Conservation (phyloP, 2,797 vertebrate genomes). For the Podarcis lilfordi region DNA sequence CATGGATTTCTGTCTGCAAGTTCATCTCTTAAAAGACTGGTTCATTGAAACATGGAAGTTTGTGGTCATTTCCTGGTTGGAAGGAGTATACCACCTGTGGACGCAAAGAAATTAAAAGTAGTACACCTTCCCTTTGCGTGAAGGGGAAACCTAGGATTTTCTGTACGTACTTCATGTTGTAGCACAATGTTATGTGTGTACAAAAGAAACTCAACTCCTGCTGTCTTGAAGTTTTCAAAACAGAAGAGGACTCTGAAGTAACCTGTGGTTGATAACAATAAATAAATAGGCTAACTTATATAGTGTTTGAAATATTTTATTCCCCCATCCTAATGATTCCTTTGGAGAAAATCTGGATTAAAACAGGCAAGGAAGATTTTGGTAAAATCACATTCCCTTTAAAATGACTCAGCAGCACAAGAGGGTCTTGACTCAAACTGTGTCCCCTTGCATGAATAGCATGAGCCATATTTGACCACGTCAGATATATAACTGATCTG, state of each 20-base stretch:
- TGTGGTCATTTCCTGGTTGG: slow-evolving; percentile 25
- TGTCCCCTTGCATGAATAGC: slow-evolving; percentile 63
- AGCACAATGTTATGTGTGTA: slow-evolving; percentile 52
- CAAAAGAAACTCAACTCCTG: neutral
- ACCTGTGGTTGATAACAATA: slow-evolving; percentile 60
- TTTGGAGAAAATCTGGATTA: slow-evolving; percentile 43
- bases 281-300: slow-evolving; percentile 60
- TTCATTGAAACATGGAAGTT: neutral
- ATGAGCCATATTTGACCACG: slow-evolving; percentile 57
- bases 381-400: neutral
- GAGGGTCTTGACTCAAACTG: slow-evolving; percentile 48
- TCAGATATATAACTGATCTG: slow-evolving; percentile 55
- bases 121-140: slow-evolving; percentile 8
- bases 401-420: slow-evolving; percentile 12
- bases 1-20: neutral
- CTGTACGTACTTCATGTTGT: neutral
- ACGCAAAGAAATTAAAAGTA: slow-evolving; percentile 20
- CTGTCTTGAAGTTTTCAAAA: slow-evolving; percentile 42
- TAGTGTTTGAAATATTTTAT: slow-evolving; percentile 64
- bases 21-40: neutral
- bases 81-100: slow-evolving; percentile 30
- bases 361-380: slow-evolving; percentile 64
- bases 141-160: slow-evolving; percentile 12
- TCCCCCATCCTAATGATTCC: slow-evolving; percentile 55
- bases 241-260: slow-evolving; percentile 61